These are phyloP conservation scores for Anabas testudineus DNA, from an alignment of 2,797 vertebrate species.

Conservation along the genomic window DNA sequence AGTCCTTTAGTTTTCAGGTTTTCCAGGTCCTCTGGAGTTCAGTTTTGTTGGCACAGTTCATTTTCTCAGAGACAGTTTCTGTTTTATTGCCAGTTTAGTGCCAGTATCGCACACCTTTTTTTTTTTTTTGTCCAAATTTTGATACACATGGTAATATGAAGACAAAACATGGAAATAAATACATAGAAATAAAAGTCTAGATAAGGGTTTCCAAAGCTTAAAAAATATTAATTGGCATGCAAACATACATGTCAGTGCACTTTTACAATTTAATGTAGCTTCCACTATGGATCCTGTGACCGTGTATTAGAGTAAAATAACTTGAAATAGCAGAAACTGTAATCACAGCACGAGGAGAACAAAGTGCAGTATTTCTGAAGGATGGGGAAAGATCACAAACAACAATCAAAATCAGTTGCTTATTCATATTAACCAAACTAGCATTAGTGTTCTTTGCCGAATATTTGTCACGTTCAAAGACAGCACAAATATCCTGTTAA, in stretches of 20 bases:
- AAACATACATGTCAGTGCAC: accelerated
- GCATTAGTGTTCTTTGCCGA: conserved; percentile 1
- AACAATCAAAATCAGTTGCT: background rate
- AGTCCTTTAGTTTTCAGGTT: no score
- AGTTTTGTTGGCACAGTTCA: no score
- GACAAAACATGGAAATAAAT: no score
- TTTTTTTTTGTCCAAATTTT: no score
- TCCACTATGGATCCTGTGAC: background rate
- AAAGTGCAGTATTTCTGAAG: conserved; percentile 1
- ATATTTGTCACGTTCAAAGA: conserved; percentile 45
- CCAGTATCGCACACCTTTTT: no score
- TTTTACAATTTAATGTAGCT: no score
- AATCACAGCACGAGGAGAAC: conserved; percentile 12
- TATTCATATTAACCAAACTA: conserved; percentile 8
- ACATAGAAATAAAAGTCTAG: no score
- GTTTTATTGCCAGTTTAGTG: no score
- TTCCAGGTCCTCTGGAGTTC: no score
- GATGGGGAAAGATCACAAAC: conserved; percentile 20
- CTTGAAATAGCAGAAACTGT: background rate
- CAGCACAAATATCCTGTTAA: conserved; percentile 17
- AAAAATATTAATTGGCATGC: background rate
- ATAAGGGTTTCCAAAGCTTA: background rate
- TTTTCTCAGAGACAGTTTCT: no score
- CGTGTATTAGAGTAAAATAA: background rate
- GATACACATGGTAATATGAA: no score